These are phyloP conservation scores for Neolamprologus hecqui DNA, from an alignment of 2,113 vertebrate species.

Conservation along the genomic window DNA sequence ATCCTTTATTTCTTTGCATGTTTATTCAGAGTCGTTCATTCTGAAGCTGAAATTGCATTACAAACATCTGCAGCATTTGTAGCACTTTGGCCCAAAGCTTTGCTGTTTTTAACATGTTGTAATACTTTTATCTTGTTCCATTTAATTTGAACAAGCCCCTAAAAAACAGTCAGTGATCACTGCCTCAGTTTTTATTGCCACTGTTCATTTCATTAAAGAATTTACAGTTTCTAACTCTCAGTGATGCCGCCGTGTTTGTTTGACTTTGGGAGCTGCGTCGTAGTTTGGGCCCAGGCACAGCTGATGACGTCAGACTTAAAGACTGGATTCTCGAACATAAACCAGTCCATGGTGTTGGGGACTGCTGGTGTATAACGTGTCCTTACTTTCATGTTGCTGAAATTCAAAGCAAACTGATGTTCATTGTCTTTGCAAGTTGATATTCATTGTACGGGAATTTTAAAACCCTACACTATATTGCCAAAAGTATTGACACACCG, in stretches of 20 bases:
- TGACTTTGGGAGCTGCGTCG: neutral
- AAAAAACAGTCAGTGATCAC: fast-evolving
- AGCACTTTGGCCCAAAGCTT: neutral
- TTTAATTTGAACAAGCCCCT: neutral
- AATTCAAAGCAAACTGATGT: neutral
- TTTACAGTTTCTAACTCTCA: fast-evolving
- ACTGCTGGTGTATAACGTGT: neutral
- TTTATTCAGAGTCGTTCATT: neutral
- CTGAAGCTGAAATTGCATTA: neutral
- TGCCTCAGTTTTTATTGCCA: neutral
- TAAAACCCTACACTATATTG: neutral
- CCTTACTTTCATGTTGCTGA: neutral
- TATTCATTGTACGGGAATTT: neutral
- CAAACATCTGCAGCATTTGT: neutral
- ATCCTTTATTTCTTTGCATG: neutral
- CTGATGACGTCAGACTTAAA: neutral
- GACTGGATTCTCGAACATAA: neutral
- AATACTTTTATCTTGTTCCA: neutral
- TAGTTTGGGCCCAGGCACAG: neutral
- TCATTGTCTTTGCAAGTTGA: neutral
- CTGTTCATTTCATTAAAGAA: neutral
- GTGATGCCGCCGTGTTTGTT: fast-evolving
- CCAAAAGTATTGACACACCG: neutral
- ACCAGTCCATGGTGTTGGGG: neutral
- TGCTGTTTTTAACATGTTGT: neutral